Percentiles rank a stretch among this genome's conserved stretches.
These are phyloP conservation scores for Microctonus hyperodae DNA, from an alignment of 2,888 invertebrate genomes.

Conservation along the genomic window DNA sequence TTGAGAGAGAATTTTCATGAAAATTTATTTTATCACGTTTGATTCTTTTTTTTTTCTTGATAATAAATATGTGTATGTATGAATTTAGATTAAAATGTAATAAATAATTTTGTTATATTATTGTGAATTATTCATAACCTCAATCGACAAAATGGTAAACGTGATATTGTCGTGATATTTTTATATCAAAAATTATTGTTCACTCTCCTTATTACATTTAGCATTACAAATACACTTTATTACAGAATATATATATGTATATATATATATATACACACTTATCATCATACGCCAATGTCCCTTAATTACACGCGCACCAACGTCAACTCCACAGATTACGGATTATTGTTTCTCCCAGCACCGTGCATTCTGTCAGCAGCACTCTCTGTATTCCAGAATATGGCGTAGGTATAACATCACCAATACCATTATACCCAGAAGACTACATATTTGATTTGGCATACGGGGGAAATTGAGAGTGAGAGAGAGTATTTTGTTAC, in stretches of 20 bases:
- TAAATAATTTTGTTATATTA: too few relatives aligned
- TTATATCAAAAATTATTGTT: too few relatives aligned
- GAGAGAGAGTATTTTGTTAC: conserved; percentile 30
- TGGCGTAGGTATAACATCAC: conserved; percentile 37
- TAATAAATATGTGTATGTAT: too few relatives aligned
- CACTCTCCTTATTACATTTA: too few relatives aligned
- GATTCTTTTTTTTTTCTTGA: too few relatives aligned
- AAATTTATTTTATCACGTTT: too few relatives aligned
- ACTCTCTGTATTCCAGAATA: conserved; percentile 36
- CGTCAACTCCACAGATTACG: conserved; percentile 41
- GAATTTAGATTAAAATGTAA: too few relatives aligned
- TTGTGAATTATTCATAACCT: too few relatives aligned
- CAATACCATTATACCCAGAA: not conserved
- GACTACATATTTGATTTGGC: not conserved
- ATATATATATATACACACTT: conserved; percentile 52
- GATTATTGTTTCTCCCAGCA: conserved; percentile 43
- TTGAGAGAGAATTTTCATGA: too few relatives aligned
- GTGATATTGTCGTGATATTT: too few relatives aligned
- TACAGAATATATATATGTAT: conserved; percentile 53
- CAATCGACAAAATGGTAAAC: too few relatives aligned
- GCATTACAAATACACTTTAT: too few relatives aligned
- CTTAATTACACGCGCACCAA: conserved; percentile 51
- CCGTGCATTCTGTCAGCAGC: conserved; percentile 55
- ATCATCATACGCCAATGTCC: not conserved
- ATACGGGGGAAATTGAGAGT: conserved; percentile 43